phyloP scores from a whole-genome alignment of 1,140 invertebrate species.

The Lutraria rhynchaena region DNA sequence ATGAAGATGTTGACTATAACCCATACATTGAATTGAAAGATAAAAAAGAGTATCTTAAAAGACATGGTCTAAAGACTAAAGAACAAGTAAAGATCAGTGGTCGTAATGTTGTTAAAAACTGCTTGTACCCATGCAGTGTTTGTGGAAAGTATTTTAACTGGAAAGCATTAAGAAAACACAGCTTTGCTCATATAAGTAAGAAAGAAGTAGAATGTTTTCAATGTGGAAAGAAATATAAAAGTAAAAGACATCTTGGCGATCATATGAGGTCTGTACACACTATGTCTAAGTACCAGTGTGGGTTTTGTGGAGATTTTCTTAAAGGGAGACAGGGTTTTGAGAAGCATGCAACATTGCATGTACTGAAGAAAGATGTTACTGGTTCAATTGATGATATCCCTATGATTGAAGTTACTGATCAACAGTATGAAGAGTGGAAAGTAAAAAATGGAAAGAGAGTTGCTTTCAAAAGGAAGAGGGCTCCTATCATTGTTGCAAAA shows the following conservation, averaged over 20 bases:
- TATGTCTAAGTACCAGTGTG: constrained; percentile 10
- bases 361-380: constrained; percentile 25
- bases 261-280: constrained; percentile 37
- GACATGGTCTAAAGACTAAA: neutral
- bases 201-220: constrained; percentile 1
- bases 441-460: neutral
- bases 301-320: constrained; percentile 5
- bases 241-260: constrained; percentile 33
- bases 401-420: constrained; percentile 8
- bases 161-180: constrained; percentile 32
- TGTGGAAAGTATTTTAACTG: constrained; percentile 31
- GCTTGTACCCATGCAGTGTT: constrained; percentile 35
- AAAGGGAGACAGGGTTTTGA: constrained; percentile 34
- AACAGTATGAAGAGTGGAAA: constrained; percentile 10
- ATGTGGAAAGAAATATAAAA: constrained; percentile 36
- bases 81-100: neutral
- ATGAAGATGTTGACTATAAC: constrained; percentile 14
- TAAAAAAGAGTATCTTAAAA: neutral
- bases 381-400: neutral
- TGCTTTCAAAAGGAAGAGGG: neutral
- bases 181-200: constrained; percentile 16
- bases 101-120: constrained; percentile 8
- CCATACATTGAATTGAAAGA: neutral
- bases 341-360: constrained; percentile 27
- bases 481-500: neutral